These are phyloP conservation scores for Gymnarchus niloticus DNA, from an alignment of 2,113 vertebrate species.

Conservation along the genomic window DNA sequence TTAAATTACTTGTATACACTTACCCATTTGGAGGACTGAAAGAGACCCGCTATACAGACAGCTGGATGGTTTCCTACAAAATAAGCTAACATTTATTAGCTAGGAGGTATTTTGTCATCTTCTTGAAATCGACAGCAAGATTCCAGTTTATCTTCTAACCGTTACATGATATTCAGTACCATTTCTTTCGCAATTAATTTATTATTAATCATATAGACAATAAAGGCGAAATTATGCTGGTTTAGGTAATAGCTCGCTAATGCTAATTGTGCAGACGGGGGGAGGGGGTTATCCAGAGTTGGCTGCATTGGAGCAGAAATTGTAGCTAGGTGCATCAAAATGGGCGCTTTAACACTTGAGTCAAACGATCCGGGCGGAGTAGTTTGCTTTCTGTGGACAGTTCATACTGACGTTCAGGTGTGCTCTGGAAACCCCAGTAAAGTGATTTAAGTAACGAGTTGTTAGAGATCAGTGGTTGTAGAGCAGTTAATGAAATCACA, in stretches of 20 bases:
- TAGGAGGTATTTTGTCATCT: not conserved
- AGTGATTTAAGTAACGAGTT: not conserved
- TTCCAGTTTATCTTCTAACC: not conserved
- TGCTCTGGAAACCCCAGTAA: not conserved
- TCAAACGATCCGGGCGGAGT: not conserved
- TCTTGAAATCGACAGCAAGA: not conserved
- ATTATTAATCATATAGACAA: not conserved
- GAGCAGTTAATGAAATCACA: not conserved
- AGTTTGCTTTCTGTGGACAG: not conserved
- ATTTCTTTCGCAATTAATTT: not conserved
- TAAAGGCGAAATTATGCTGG: not conserved
- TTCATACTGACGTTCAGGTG: not conserved
- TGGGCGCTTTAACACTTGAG: not conserved
- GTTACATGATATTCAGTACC: not conserved
- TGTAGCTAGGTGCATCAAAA: not conserved
- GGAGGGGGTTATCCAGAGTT: slow-evolving; percentile 17
- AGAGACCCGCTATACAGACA: not conserved
- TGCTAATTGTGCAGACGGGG: slow-evolving; percentile 10
- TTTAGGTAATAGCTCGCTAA: not conserved
- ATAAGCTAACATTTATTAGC: slow-evolving; percentile 3
- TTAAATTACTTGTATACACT: not conserved
- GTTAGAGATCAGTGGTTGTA: not conserved
- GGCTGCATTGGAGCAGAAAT: slow-evolving; percentile 18
- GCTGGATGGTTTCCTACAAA: not conserved
- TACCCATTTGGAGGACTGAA: not conserved